phyloP scores from a whole-genome alignment of 2,797 vertebrate species.

The Hipposideros larvatus region DNA sequence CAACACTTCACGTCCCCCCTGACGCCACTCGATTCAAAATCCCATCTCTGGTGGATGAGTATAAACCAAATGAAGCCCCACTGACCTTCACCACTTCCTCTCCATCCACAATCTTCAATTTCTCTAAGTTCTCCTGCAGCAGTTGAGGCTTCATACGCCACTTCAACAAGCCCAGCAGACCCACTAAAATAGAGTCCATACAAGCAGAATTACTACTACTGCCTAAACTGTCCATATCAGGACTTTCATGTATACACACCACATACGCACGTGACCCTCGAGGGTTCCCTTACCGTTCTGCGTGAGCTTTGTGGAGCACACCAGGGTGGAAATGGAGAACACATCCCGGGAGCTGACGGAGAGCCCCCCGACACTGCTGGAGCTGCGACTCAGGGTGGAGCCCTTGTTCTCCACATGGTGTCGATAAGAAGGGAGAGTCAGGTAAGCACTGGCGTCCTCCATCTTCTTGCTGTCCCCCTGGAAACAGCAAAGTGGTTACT shows the following conservation, averaged over 20 bases:
- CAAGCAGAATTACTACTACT: neutral
- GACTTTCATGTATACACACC: rapidly evolving
- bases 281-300: slow-evolving; percentile 93
- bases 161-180: slow-evolving; percentile 96
- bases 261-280: no score
- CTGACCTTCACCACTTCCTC: slow-evolving; percentile 98
- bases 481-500: slow-evolving; percentile 62
- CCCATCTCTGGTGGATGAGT: neutral
- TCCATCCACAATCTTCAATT: slow-evolving; percentile 97
- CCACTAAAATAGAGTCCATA: slow-evolving; percentile 89
- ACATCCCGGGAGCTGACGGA: slow-evolving; percentile 95
- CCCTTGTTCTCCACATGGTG: slow-evolving; percentile 90
- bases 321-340: slow-evolving; percentile 95
- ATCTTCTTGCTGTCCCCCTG: slow-evolving; percentile 99
- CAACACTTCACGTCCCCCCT: neutral
- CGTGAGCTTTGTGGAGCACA: slow-evolving; percentile 98
- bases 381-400: slow-evolving; percentile 90
- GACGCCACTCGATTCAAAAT: neutral
- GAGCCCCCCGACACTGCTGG: slow-evolving; percentile 92
- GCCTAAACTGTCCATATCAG: neutral
- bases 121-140: slow-evolving; percentile 96
- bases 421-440: slow-evolving; percentile 92
- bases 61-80: neutral
- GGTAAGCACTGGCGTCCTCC: slow-evolving; percentile 95
- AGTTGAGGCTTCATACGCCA: slow-evolving; percentile 97